Evolutionary conservation across 1,140 invertebrate species (phyloP).

Genomic region (Tribolium castaneum): DNA sequence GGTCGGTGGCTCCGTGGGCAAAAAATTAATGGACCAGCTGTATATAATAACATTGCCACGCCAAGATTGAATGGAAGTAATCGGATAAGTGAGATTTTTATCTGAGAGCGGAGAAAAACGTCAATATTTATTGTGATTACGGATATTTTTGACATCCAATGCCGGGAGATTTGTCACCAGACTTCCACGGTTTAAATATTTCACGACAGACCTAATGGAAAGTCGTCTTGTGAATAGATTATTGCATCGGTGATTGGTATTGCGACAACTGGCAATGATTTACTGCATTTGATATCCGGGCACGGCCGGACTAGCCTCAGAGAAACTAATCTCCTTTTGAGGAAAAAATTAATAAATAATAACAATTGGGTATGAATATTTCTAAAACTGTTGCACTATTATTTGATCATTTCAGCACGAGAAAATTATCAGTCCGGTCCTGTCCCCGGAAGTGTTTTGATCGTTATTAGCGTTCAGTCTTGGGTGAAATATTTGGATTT

Average conservation of each 20-base stretch:
- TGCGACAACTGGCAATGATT: not conserved
- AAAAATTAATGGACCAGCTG: not conserved
- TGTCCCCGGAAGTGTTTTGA: not conserved
- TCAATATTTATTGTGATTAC: constrained; percentile 30
- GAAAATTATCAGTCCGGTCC: no score
- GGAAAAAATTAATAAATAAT: no score
- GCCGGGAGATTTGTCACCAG: not conserved
- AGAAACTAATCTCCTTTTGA: no score
- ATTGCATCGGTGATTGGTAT: constrained; percentile 14
- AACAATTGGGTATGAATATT: no score
- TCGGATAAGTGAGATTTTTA: constrained; percentile 21
- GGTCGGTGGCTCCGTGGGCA: not conserved
- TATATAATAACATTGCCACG: not conserved
- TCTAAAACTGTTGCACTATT: no score
- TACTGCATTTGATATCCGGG: not conserved
- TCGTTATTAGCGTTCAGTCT: not conserved
- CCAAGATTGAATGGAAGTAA: constrained; percentile 7
- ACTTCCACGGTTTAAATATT: no score
- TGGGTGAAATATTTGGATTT: not conserved
- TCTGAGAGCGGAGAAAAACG: constrained; percentile 12
- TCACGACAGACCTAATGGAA: not conserved
- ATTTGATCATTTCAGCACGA: no score
- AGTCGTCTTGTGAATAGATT: constrained; percentile 31
- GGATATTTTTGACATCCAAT: constrained; percentile 18
- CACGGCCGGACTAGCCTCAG: no score